Conservation (phyloP, 1,140 invertebrate species). For the Aphidius ervi region DNA sequence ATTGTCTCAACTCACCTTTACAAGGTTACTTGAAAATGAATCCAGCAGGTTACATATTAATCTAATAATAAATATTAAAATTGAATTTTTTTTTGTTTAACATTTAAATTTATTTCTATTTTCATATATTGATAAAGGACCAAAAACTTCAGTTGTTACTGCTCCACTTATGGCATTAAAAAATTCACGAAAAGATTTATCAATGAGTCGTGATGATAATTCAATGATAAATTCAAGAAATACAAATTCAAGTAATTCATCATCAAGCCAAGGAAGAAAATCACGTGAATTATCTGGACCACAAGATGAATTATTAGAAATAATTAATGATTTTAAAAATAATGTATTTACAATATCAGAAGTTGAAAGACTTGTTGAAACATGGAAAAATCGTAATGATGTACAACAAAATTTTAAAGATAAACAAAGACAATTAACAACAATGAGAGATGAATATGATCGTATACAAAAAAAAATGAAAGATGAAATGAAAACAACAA, state of each 20-base stretch:
- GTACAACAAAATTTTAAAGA: constrained; percentile 81
- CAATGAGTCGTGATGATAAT: constrained; percentile 30
- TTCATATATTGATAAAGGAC: constrained; percentile 7
- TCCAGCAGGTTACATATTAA: constrained; percentile 40
- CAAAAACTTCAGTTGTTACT: constrained; percentile 18
- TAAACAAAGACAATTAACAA: constrained; percentile 74
- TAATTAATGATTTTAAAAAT: constrained; percentile 86
- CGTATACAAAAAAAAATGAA: constrained; percentile 74
- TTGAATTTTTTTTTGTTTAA: not conserved
- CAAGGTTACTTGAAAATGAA: constrained; percentile 57
- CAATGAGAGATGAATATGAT: constrained; percentile 76
- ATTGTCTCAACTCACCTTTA: constrained; percentile 41
- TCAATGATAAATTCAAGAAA: constrained; percentile 24
- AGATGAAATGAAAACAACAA: constrained; percentile 66
- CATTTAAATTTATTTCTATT: constrained; percentile 7
- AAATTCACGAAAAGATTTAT: constrained; percentile 10
- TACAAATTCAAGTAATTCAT: constrained; percentile 24
- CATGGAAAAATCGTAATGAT: constrained; percentile 80
- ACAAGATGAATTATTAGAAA: constrained; percentile 78
- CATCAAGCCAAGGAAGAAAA: constrained; percentile 31
- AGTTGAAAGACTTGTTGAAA: constrained; percentile 78
- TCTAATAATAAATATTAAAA: not conserved
- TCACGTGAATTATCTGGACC: constrained; percentile 40
- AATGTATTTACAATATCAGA: constrained; percentile 80
- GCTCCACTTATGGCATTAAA: constrained; percentile 21